A percentile compares a stretch with the other conserved stretches of the same genome.
Evolutionary conservation across 2,797 vertebrate species (phyloP).

Genomic region (Euthynnus affinis): DNA sequence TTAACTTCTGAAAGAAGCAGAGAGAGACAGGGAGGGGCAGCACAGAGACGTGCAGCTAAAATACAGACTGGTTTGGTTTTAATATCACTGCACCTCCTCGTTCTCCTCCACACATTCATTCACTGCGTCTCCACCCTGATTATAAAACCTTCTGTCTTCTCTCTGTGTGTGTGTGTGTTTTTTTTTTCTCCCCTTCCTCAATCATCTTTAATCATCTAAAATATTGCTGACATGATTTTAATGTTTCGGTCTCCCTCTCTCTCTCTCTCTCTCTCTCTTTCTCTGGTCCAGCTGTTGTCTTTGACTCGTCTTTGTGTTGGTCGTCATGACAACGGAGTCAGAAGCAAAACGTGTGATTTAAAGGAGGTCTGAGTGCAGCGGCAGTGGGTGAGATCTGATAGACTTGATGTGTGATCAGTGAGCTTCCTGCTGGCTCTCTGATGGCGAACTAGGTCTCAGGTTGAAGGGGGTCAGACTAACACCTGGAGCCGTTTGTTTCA

Average conservation of each 20-base stretch:
- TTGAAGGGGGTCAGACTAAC: not conserved
- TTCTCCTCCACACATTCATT: not conserved
- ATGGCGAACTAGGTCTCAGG: not conserved
- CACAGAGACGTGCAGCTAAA: not conserved
- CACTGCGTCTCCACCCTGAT: constrained; percentile 28
- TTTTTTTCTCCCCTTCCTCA: too few relatives aligned
- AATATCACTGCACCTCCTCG: constrained; percentile 25
- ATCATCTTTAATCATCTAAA: too few relatives aligned
- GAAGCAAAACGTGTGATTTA: constrained; percentile 25
- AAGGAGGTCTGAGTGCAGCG: constrained; percentile 12
- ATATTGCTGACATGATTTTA: not conserved
- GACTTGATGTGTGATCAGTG: too few relatives aligned
- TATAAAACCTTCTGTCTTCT: too few relatives aligned
- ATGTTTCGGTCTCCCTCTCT: not conserved
- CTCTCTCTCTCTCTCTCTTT: too few relatives aligned
- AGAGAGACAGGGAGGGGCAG: constrained; percentile 30
- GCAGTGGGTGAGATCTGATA: not conserved
- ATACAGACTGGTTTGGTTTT: constrained; percentile 28
- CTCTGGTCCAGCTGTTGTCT: constrained; percentile 45
- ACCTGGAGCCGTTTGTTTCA: too few relatives aligned
- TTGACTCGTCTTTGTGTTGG: constrained; percentile 52
- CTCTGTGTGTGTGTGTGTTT: too few relatives aligned
- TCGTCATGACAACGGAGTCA: constrained; percentile 62
- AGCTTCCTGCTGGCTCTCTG: too few relatives aligned
- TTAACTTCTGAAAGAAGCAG: constrained; percentile 38